phyloP scores from a whole-genome alignment of 2,888 invertebrate species.

The Acronicta aceris region DNA sequence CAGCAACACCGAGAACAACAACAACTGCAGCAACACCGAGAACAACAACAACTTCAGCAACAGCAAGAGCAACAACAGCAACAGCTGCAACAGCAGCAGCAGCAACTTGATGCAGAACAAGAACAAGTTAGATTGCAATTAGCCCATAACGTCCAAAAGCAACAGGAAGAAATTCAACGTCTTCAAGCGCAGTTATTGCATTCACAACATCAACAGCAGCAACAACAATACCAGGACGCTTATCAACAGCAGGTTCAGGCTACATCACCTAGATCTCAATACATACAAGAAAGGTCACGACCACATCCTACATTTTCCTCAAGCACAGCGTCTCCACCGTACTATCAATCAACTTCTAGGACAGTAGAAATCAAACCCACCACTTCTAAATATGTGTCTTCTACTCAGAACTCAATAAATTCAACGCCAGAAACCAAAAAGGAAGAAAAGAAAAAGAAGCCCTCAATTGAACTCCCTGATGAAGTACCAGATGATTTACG shows the following conservation, averaged over 20 bases:
- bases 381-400: constrained; percentile 84
- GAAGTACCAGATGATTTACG: constrained; percentile 96
- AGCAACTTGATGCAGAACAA: constrained; percentile 77
- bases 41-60: constrained; percentile 50
- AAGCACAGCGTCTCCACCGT: constrained; percentile 75
- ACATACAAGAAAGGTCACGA: constrained; percentile 80
- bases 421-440: constrained; percentile 80
- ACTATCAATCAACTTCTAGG: constrained; percentile 81
- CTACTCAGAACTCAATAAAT: constrained; percentile 84
- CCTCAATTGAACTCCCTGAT: constrained; percentile 91
- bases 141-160: constrained; percentile 85
- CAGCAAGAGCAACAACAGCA: constrained; percentile 60
- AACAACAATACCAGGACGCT: constrained; percentile 67
- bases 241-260: constrained; percentile 73
- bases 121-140: constrained; percentile 81
- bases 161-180: constrained; percentile 87
- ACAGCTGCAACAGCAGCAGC: constrained; percentile 61
- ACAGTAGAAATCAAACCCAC: constrained; percentile 86
- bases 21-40: constrained; percentile 52
- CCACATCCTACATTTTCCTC: constrained; percentile 71
- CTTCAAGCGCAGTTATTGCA: constrained; percentile 80
- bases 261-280: constrained; percentile 78
- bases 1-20: constrained; percentile 55
- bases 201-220: constrained; percentile 81
- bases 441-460: constrained; percentile 89